Base-by-base conservation (phyloP, 2,113 vertebrate genomes). In the Progne subis region DNA sequence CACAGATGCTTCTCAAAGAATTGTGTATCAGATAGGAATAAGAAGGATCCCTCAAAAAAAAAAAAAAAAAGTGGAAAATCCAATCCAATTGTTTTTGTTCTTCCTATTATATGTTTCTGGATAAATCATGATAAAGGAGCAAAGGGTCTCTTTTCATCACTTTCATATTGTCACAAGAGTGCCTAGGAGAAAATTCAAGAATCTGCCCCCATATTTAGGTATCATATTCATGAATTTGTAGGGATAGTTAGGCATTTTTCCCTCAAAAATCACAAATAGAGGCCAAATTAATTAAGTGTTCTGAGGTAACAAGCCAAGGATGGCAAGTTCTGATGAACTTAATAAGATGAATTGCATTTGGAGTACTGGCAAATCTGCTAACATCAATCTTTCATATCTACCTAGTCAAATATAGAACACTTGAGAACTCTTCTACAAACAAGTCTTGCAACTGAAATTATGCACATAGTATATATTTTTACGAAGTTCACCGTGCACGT, bases 261-360 rank as follows among this genome's bases (percentile, higher is more conserved):
- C 29, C 55, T 88, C 1, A 3, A 91, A 96, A 97, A 93, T 28
- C 31, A 90, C 47, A 93, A 89, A 94, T 56, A 87, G 31, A 13
- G 56, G 70, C 53, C 93, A 92, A 41, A 32, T 53, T 95, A 93
- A 96, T 96, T 97, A 97, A 82, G 47, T 68, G 69, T 82, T 96
- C 17, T 29, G 32, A 90, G 80, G 93, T 69, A 95, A 43, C 28
- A 86, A 84, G 83, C 76, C 85, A 91, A 88, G 18, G 47, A 46
- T 53, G 7, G 11, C 2, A 10, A 90, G 21, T 69, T 82, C 47
- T 81, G 44, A 18, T 78, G 71, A 91, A 72, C 28, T 82, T 95
- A 90, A 55, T 80, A 75, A 60, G 2, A 91, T 19, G 6, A 50
- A 78, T 83, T 76, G 24, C 71, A 96, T 95, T 97, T 92, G 56